Evolutionary conservation across 2,797 vertebrate species (phyloP).

Genomic region (Halcyon badia): DNA sequence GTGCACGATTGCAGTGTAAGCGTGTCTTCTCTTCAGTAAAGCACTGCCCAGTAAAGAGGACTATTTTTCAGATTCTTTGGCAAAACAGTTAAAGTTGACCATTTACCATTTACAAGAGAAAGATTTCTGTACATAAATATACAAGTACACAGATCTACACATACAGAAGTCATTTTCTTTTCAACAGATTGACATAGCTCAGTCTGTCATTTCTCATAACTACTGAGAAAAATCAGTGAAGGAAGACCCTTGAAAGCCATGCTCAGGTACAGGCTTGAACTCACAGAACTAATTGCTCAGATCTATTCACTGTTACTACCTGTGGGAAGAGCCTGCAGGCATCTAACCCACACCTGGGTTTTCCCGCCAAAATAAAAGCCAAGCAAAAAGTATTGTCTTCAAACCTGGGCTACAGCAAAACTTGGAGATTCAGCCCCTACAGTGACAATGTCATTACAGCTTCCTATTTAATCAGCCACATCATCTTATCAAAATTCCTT

Average conservation of each 20-base stretch:
- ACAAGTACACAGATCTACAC: background rate
- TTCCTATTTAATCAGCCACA: background rate
- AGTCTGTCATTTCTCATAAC: background rate
- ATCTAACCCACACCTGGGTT: background rate
- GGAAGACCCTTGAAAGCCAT: background rate
- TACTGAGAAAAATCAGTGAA: background rate
- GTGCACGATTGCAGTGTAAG: fast-evolving
- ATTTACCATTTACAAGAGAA: background rate
- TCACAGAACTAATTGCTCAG: background rate
- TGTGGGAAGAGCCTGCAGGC: background rate
- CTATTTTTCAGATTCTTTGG: background rate
- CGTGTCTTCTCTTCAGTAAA: background rate
- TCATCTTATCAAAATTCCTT: background rate
- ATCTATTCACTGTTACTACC: background rate
- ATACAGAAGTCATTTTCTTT: background rate
- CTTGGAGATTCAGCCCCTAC: background rate
- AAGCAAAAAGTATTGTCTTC: background rate
- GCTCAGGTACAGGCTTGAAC: background rate
- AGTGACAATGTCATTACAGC: background rate
- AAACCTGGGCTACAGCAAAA: background rate
- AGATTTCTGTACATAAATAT: background rate
- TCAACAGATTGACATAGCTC: background rate
- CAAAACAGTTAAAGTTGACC: background rate
- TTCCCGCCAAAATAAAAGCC: background rate
- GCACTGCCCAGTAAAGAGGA: background rate